Base-by-base conservation (phyloP, 2,888 invertebrate species). In the Aricia artaxerxes region DNA sequence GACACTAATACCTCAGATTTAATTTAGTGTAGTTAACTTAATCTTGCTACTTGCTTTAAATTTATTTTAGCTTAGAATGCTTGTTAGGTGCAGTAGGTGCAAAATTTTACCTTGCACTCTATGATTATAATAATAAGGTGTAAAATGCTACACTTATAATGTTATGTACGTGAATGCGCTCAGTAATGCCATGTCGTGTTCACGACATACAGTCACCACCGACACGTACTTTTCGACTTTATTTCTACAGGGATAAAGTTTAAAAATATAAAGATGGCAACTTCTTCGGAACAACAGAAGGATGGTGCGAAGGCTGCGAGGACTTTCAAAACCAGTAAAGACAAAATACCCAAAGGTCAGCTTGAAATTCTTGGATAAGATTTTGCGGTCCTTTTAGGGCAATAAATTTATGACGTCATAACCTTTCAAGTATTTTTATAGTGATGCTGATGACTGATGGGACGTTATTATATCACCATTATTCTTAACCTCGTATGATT, bases 261-360 rank as follows among this genome's bases (percentile, higher is more conserved):
- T 1, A 61, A 61, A n/a, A 61, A 2, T 61, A 24, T 7, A n/a
- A 61, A 57, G 57, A 16, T 57, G 49, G 49, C 49, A 57, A 57
- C 57, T 57, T 16, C 60, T 60, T 78, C 31, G 78, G 75, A 78
- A 60, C 60, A 73, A 11, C 73, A 60, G 57, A 40, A 60, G 60
- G 78, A 78, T 61, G 78, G 16, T 60, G 49, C 69, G 73, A 78
- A 78, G 78, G 78, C 73, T 73, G 7, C 40, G 24, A 13, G 49
- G 53, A 73, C 78, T 78, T 78, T 78, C 78, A 73, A 78, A 78
- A 73, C 61, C 78, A 73, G 60, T 78, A 53, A 53, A 69, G 73
- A 73, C 9, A 76, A 38, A 16, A 35, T 16, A 53, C 35, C 13
- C 38, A 13, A 76, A 76, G 76, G 76, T 57, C 35, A 16, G 13